Percentiles rank a stretch among this genome's conserved stretches.
These are phyloP conservation scores for Drosophila sproati DNA, from an alignment of 1,140 invertebrate genomes.

Conservation along the genomic window DNA sequence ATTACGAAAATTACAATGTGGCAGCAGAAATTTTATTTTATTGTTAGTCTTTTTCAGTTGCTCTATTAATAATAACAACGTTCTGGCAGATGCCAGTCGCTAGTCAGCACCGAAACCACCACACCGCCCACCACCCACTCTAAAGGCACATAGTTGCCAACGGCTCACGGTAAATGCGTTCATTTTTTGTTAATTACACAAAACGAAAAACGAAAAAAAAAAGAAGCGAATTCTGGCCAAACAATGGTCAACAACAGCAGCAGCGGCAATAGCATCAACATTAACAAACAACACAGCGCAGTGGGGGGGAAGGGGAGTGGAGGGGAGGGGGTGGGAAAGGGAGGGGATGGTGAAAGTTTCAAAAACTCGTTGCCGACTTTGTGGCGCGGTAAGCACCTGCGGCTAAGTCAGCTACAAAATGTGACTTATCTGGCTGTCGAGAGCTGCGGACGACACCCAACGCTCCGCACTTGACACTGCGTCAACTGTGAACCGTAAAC, in stretches of 20 bases:
- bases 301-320: too few relatives aligned
- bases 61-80: conserved; percentile 40
- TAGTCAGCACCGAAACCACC: not conserved
- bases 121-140: not conserved
- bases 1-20: conserved; percentile 51
- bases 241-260: conserved; percentile 18
- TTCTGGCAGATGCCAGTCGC: conserved; percentile 13
- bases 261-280: not conserved
- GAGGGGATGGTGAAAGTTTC: not conserved
- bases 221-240: conserved; percentile 6
- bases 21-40: conserved; percentile 30
- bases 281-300: not conserved
- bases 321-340: too few relatives aligned
- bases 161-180: conserved; percentile 6
- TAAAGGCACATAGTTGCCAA: conserved; percentile 10
- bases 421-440: conserved; percentile 38
- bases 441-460: not conserved
- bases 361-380: conserved; percentile 32
- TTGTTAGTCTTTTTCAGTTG: conserved; percentile 16
- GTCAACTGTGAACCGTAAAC: conserved; percentile 1
- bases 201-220: conserved; percentile 1
- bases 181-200: conserved; percentile 47
- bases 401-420: conserved; percentile 30
- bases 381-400: conserved; percentile 41
- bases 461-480: not conserved